Percentiles rank a stretch among this genome's conserved stretches.
Evolutionary conservation across 2,888 invertebrate genomes (phyloP).

Genomic region (Trisateles emortualis): DNA sequence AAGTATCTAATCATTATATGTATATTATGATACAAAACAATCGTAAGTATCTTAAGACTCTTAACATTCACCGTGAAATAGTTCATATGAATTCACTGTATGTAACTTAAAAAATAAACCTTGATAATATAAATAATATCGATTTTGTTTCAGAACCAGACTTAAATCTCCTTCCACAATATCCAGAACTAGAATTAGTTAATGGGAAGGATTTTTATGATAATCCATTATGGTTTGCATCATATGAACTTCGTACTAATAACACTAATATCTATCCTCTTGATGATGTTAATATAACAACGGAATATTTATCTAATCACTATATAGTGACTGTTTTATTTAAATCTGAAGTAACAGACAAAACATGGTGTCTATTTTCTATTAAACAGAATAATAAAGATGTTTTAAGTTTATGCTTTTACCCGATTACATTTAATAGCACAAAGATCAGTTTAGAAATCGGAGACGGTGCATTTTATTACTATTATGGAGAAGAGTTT

Average conservation of each 20-base stretch:
- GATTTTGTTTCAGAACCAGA: too few relatives aligned
- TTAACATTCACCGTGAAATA: too few relatives aligned
- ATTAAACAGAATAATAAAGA: slow-evolving; percentile 47
- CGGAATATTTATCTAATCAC: slow-evolving; percentile 49
- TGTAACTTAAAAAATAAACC: too few relatives aligned
- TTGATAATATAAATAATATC: too few relatives aligned
- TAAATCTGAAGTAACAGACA: slow-evolving; percentile 44
- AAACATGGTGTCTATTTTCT: slow-evolving; percentile 60
- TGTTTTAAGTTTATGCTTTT: slow-evolving; percentile 56
- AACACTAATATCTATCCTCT: not conserved
- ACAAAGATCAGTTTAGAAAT: slow-evolving; percentile 41
- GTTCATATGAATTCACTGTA: too few relatives aligned
- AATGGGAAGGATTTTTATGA: too few relatives aligned
- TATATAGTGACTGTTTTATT: slow-evolving; percentile 62
- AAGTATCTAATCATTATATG: too few relatives aligned
- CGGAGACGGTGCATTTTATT: slow-evolving; percentile 3
- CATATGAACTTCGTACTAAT: not conserved
- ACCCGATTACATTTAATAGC: slow-evolving; percentile 11
- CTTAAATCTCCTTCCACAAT: too few relatives aligned
- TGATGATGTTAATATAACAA: not conserved
- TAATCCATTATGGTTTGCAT: too few relatives aligned
- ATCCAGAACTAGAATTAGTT: too few relatives aligned
- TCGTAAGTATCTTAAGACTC: too few relatives aligned
- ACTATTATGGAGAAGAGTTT: slow-evolving; percentile 12
- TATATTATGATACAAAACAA: too few relatives aligned